A percentile compares a stretch with the other conserved stretches of the same genome.
These are phyloP conservation scores for Myiozetetes cayanensis DNA, from an alignment of 2,113 vertebrate species.

Conservation along the genomic window DNA sequence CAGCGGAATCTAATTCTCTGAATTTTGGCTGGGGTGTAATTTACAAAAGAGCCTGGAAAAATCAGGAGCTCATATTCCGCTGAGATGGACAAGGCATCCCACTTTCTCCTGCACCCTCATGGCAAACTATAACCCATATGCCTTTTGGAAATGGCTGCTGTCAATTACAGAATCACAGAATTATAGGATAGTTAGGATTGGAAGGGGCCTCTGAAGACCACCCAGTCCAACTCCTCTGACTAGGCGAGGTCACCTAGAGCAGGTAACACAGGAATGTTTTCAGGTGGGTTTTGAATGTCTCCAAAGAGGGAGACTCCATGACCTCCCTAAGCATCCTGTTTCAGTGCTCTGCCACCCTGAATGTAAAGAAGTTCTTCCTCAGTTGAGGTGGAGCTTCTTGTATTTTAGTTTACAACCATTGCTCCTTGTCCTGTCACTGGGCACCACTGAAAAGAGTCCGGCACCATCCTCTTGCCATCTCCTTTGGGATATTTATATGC, in stretches of 20 bases:
- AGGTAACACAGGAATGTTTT: background rate
- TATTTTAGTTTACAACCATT: background rate
- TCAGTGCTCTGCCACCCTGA: background rate
- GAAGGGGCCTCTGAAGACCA: background rate
- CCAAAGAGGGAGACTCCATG: background rate
- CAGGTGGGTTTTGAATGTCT: background rate
- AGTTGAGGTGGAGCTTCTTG: background rate
- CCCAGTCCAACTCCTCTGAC: background rate
- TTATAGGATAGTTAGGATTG: background rate
- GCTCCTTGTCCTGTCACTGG: background rate
- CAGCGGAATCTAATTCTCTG: background rate
- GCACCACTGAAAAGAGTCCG: background rate
- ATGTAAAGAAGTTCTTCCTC: background rate
- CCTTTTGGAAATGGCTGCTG: background rate
- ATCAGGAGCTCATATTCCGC: background rate
- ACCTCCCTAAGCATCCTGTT: background rate
- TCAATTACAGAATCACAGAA: background rate
- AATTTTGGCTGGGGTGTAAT: background rate
- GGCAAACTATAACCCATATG: rapidly evolving
- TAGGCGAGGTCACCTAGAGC: background rate
- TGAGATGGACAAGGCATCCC: background rate
- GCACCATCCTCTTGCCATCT: background rate
- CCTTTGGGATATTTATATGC: background rate
- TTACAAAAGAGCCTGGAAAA: background rate
- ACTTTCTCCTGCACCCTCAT: background rate